Percentiles rank a stretch among this genome's conserved stretches.
phyloP scores from a whole-genome alignment of 2,113 vertebrate species.

The Sclerurus mexicanus region DNA sequence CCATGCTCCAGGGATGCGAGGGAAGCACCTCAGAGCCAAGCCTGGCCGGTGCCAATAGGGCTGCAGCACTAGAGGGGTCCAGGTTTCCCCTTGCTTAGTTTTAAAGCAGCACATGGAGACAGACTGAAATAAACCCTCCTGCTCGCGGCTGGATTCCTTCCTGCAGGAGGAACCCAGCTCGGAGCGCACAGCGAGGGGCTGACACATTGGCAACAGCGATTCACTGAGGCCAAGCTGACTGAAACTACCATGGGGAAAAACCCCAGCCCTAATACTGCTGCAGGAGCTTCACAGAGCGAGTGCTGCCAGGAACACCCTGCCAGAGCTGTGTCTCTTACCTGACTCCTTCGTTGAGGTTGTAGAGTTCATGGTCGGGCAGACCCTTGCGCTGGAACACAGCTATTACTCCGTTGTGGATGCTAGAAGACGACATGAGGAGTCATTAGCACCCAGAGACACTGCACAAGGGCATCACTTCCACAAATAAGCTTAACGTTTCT shows the following conservation, averaged over 20 bases:
- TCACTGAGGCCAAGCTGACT: background rate
- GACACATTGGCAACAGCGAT: background rate
- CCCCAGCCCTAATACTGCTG: accelerated
- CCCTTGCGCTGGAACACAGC: slow-evolving; percentile 93
- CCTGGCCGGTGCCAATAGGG: background rate
- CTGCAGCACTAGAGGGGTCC: background rate
- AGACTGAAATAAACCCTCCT: background rate
- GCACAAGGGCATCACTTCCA: background rate
- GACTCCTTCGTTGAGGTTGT: slow-evolving; percentile 94
- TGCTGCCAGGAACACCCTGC: background rate
- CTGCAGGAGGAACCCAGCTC: background rate
- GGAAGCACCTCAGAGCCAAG: background rate
- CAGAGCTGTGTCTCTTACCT: slow-evolving; percentile 75
- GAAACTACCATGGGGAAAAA: background rate
- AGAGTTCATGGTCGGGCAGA: slow-evolving; percentile 92
- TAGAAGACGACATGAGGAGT: slow-evolving; percentile 60
- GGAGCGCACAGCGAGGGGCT: accelerated
- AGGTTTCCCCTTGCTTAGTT: background rate
- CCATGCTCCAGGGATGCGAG: background rate
- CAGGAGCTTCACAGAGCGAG: background rate
- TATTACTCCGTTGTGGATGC: slow-evolving; percentile 95
- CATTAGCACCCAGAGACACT: background rate
- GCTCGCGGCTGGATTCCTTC: background rate
- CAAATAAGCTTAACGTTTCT: background rate
- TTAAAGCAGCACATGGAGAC: background rate